A percentile compares a stretch with the other conserved stretches of the same genome.
Conservation (phyloP, 2,888 invertebrate species). For the Drosophila mayaguana region DNA sequence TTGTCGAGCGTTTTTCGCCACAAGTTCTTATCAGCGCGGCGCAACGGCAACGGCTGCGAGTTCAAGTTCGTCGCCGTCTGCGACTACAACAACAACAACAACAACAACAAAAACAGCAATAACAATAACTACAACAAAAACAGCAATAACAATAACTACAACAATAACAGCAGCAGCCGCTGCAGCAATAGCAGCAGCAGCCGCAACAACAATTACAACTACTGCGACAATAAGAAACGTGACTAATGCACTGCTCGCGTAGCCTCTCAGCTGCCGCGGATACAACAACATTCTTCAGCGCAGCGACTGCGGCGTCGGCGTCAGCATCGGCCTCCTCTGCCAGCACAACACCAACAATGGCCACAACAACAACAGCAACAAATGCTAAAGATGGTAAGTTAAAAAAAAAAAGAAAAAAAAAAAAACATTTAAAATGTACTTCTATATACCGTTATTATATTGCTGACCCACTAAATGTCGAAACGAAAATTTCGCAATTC, state of each 20-base stretch:
- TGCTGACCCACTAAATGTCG: slow-evolving; percentile 31
- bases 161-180: slow-evolving; percentile 13
- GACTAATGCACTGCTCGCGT: slow-evolving; percentile 90
- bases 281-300: slow-evolving; percentile 85
- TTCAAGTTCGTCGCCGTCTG: slow-evolving; percentile 49
- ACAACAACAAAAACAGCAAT: background rate
- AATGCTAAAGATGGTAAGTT: slow-evolving; percentile 90
- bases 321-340: slow-evolving; percentile 59
- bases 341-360: slow-evolving; percentile 76
- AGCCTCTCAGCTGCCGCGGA: slow-evolving; percentile 90
- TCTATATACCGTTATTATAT: slow-evolving; percentile 6
- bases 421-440: slow-evolving; percentile 7
- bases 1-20: slow-evolving; percentile 53
- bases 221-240: slow-evolving; percentile 58
- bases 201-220: slow-evolving; percentile 19
- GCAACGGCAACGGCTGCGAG: slow-evolving; percentile 22
- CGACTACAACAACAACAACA: slow-evolving; percentile 17
- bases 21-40: slow-evolving; percentile 49
- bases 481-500: slow-evolving; percentile 13
- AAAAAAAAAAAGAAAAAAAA: background rate
- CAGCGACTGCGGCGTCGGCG: slow-evolving; percentile 71
- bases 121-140: slow-evolving; percentile 14
- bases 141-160: slow-evolving; percentile 8
- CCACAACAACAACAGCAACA: slow-evolving; percentile 84
- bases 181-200: slow-evolving; percentile 11